Percentiles rank a stretch among this genome's conserved stretches.
Evolutionary conservation across 1,140 invertebrate species (phyloP).

Genomic region (Sycobia sp.): DNA sequence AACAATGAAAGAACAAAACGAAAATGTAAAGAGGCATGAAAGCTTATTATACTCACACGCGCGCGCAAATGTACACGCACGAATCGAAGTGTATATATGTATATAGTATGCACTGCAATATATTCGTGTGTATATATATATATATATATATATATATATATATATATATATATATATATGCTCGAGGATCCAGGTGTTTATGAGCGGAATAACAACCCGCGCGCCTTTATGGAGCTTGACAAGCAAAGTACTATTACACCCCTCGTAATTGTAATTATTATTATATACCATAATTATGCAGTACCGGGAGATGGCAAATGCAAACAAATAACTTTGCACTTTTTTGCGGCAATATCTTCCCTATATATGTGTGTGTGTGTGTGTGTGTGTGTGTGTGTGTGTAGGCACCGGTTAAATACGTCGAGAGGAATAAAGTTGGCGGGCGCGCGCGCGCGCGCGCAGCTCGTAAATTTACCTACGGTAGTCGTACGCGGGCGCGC

Average conservation of each 20-base stretch:
- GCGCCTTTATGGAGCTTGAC: constrained; percentile 50
- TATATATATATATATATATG: no score
- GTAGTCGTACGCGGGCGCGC: no score
- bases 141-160: no score
- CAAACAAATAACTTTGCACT: constrained; percentile 23
- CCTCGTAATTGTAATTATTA: constrained; percentile 51
- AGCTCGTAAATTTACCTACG: constrained; percentile 19
- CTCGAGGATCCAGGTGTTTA: constrained; percentile 45
- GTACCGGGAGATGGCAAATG: constrained; percentile 26
- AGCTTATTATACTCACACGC: no score
- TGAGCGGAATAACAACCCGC: constrained; percentile 47
- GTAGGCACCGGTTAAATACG: constrained; percentile 23
- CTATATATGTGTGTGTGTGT: no score
- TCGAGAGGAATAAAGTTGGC: constrained; percentile 21
- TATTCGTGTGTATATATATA: no score
- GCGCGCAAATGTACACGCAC: no score
- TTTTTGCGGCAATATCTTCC: constrained; percentile 20
- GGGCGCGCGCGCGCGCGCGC: no score
- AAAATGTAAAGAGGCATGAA: constrained; percentile 28
- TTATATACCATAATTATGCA: constrained; percentile 43
- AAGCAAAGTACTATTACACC: constrained; percentile 45
- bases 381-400: no score
- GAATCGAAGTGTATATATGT: no score
- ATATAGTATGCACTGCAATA: no score
- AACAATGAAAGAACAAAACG: constrained; percentile 22